phyloP scores from a whole-genome alignment of 1,140 invertebrate species.

The Pollicipes pollicipes region DNA sequence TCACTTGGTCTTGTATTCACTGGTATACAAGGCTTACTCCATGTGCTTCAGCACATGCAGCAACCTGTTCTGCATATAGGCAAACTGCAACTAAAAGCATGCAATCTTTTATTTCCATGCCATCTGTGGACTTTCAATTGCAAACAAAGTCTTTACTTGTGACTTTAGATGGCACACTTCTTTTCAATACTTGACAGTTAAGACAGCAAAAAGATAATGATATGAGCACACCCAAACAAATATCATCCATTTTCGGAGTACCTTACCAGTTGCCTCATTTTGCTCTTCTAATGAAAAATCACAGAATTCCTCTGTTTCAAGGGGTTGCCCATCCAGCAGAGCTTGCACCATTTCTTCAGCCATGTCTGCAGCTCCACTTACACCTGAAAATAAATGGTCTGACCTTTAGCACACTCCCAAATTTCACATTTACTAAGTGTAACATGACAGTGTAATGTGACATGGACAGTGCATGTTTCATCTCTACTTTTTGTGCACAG shows the following conservation, averaged over 20 bases:
- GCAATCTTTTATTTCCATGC: background rate
- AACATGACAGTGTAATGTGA: too few relatives aligned
- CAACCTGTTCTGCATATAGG: slow-evolving; percentile 4
- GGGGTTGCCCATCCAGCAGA: slow-evolving; percentile 25
- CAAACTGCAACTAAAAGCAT: background rate
- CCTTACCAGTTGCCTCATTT: slow-evolving; percentile 47
- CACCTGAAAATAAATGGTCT: too few relatives aligned
- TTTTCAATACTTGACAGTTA: background rate
- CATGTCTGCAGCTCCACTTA: too few relatives aligned
- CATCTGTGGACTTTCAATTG: too few relatives aligned
- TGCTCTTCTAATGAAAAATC: slow-evolving; percentile 59
- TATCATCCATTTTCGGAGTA: background rate
- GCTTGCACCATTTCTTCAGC: slow-evolving; percentile 27
- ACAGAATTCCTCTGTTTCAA: slow-evolving; percentile 40
- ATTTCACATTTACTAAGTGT: too few relatives aligned
- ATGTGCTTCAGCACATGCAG: slow-evolving; percentile 2
- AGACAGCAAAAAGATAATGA: background rate
- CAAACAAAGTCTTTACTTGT: background rate
- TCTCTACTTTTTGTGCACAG: too few relatives aligned
- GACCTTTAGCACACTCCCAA: too few relatives aligned
- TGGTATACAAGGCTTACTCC: slow-evolving; percentile 6
- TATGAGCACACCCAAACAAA: background rate
- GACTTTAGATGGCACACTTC: background rate
- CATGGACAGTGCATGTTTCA: too few relatives aligned
- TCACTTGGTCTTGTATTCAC: slow-evolving; percentile 5